phyloP scores from a whole-genome alignment of 2,113 vertebrate genomes.

The Pedetes capensis region DNA sequence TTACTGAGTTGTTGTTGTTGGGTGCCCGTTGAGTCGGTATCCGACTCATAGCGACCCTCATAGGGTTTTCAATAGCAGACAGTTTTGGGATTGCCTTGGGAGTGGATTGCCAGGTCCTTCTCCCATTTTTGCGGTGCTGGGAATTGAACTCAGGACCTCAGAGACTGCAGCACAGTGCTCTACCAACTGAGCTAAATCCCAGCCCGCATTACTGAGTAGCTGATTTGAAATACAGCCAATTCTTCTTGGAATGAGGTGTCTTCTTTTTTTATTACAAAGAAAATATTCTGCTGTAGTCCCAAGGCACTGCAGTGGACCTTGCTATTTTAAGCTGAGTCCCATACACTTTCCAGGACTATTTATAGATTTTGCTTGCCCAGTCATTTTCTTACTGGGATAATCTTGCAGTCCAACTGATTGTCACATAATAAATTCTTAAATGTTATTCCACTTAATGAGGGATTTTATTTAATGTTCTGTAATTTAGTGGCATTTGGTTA shows the following conservation, averaged over 20 bases:
- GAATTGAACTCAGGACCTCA: no score
- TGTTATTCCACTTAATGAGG: neutral
- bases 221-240: neutral
- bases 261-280: conserved; percentile 21
- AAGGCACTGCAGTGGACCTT: neutral
- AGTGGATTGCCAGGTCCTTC: no score
- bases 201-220: no score
- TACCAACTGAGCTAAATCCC: no score
- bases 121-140: no score
- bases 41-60: no score
- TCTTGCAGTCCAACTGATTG: neutral
- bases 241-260: neutral
- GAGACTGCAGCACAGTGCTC: no score
- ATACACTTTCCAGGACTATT: neutral
- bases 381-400: conserved; percentile 4
- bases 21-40: no score
- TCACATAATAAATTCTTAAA: conserved; percentile 10
- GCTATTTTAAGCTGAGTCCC: neutral
- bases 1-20: no score
- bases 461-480: neutral
- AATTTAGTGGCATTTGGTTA: neutral
- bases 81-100: no score
- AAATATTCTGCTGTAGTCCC: conserved; percentile 6
- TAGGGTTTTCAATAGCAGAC: no score
- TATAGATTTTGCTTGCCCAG: neutral